phyloP scores from a whole-genome alignment of 2,113 vertebrate genomes.

The Aegypius monachus region DNA sequence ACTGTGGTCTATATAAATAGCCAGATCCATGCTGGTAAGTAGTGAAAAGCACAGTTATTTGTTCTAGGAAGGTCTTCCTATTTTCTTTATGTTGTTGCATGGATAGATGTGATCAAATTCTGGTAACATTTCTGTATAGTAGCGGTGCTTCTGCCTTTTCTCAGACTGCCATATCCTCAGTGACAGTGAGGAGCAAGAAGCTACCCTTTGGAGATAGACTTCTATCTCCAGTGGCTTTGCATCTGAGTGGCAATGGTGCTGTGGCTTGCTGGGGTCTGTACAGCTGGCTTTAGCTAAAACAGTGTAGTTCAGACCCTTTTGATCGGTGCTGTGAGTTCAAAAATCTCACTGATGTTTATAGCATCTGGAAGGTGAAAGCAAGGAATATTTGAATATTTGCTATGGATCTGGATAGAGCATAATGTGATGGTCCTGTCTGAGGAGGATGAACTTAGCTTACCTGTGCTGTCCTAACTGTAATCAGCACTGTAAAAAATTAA shows the following conservation, averaged over 20 bases:
- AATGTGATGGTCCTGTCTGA: neutral
- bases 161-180: neutral
- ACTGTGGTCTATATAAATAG: conserved; percentile 10
- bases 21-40: conserved; percentile 5
- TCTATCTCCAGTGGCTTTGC: neutral
- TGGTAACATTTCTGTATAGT: neutral
- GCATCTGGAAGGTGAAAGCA: neutral
- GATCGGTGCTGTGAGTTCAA: neutral
- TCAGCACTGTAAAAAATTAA: neutral
- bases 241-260: neutral
- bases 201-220: neutral
- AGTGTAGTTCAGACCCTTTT: neutral
- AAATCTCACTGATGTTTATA: neutral
- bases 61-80: neutral
- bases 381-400: neutral
- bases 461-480: neutral
- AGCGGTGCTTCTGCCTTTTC: neutral
- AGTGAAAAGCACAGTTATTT: neutral
- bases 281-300: neutral
- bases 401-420: neutral
- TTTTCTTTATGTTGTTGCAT: neutral
- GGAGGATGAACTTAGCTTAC: neutral
- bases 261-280: neutral
- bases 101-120: neutral
- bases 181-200: neutral